Percentiles rank a stretch among this genome's conserved stretches.
These are phyloP conservation scores for Delichon dasypus DNA, from an alignment of 2,797 vertebrate species.

Conservation along the genomic window DNA sequence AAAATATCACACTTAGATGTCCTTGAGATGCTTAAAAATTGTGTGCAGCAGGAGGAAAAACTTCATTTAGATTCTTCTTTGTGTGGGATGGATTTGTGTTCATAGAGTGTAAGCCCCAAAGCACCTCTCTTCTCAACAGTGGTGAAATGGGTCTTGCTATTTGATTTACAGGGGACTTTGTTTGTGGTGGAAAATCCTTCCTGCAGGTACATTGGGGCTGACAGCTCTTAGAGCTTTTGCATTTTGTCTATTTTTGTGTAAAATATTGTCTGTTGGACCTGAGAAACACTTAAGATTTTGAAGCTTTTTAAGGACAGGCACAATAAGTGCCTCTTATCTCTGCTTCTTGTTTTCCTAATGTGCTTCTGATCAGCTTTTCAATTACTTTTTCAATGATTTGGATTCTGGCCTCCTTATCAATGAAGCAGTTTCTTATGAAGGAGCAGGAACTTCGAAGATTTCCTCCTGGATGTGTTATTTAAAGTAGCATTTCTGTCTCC, in stretches of 20 bases:
- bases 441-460: not conserved
- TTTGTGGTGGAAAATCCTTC: not conserved
- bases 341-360: not conserved
- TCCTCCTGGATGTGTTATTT: not conserved
- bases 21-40: not conserved
- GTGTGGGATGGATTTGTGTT: not conserved
- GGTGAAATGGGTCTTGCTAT: not conserved
- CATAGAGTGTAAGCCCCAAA: not conserved
- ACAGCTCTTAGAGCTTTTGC: not conserved
- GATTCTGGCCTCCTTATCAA: not conserved
- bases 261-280: not conserved
- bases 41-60: not conserved
- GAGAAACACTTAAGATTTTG: not conserved
- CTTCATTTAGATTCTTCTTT: not conserved
- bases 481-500: not conserved
- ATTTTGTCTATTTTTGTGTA: not conserved
- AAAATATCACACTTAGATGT: not conserved
- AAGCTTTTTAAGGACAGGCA: not conserved
- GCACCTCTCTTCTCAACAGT: not conserved
- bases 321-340: not conserved
- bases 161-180: not conserved
- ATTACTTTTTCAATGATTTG: not conserved
- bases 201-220: not conserved
- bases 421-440: not conserved
- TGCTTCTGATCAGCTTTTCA: not conserved